These are phyloP conservation scores for Tragelaphus scriptus DNA, from an alignment of 2,113 vertebrate species.

Conservation along the genomic window DNA sequence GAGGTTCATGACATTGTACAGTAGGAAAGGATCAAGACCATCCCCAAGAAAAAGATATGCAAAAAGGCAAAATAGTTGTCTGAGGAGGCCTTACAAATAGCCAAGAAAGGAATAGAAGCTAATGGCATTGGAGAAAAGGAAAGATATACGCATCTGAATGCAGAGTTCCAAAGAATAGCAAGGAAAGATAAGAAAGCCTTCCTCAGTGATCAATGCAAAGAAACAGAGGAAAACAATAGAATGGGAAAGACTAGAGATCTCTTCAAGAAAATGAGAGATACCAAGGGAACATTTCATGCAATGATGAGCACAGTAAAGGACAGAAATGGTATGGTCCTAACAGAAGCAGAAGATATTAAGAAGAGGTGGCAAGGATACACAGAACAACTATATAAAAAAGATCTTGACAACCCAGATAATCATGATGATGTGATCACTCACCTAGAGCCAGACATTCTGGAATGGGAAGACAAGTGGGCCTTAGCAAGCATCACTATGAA, in stretches of 20 bases:
- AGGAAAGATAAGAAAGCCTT: not conserved
- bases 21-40: no score
- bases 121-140: no score
- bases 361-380: not conserved
- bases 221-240: not conserved
- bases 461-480: not conserved
- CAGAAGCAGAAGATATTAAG: not conserved
- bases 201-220: not conserved
- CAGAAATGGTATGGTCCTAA: not conserved
- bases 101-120: no score
- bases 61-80: no score
- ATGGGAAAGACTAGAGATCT: not conserved
- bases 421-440: not conserved
- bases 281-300: not conserved
- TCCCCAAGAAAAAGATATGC: no score
- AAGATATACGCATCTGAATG: no score
- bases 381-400: not conserved
- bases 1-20: no score
- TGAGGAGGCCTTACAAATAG: no score
- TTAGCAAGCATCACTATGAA: fast-evolving
- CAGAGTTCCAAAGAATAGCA: not conserved
- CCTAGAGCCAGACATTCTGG: not conserved
- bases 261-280: not conserved
- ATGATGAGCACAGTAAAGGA: not conserved
- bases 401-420: not conserved